Conservation (phyloP, 2,113 vertebrate species). For the Phalacrocorax brasilianus region DNA sequence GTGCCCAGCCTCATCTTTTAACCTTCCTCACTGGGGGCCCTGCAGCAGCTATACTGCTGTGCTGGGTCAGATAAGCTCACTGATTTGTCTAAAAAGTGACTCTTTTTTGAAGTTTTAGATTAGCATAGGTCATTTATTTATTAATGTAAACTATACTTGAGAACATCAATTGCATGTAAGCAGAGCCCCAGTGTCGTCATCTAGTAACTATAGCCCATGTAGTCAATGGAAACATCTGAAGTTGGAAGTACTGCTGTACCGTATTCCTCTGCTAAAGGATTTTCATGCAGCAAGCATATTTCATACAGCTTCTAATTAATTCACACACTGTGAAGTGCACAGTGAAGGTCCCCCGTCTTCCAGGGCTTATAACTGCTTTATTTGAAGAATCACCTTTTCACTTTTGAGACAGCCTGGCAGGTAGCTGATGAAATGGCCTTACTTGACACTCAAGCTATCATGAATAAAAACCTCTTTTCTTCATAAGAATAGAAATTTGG, state of each 20-base stretch:
- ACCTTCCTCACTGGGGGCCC: not conserved
- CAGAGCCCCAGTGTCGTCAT: not conserved
- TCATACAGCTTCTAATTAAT: not conserved
- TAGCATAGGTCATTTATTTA: not conserved
- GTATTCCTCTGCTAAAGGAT: not conserved
- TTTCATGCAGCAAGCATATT: not conserved
- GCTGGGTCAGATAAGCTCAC: not conserved
- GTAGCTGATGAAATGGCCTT: not conserved
- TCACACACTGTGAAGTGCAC: not conserved
- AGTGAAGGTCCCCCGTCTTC: not conserved
- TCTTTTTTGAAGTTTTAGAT: not conserved
- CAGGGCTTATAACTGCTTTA: not conserved
- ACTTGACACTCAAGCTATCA: not conserved
- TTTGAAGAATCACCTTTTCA: not conserved
- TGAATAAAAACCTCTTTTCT: not conserved
- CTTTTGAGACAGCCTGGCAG: not conserved
- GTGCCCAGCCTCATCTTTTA: not conserved
- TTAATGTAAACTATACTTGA: not conserved
- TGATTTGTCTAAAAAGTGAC: not conserved
- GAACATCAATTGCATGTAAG: not conserved
- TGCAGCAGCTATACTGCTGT: not conserved
- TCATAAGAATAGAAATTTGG: not conserved
- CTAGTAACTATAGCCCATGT: not conserved
- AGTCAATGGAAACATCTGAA: not conserved
- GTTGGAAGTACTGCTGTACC: not conserved